Evolutionary conservation across 1,140 invertebrate genomes (phyloP).

Genomic region (Anastatus disparis): DNA sequence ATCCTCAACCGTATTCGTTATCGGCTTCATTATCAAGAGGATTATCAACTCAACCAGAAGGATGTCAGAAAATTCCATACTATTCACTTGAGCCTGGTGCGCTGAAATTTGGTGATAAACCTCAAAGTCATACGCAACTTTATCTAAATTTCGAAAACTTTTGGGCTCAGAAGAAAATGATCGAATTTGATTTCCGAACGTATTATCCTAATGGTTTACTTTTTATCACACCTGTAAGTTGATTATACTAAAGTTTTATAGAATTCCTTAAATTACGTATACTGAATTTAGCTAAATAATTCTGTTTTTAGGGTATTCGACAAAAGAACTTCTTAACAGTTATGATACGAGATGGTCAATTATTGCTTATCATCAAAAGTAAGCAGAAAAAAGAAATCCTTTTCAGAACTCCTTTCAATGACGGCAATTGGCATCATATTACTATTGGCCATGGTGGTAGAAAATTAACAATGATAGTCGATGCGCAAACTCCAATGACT

Average conservation of each 20-base stretch:
- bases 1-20: conserved; percentile 52
- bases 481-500: conserved; percentile 71
- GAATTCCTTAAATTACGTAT: too few species aligned
- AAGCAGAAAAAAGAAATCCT: conserved; percentile 73
- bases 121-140: conserved; percentile 79
- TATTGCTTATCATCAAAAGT: conserved; percentile 76
- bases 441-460: conserved; percentile 71
- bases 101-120: conserved; percentile 85
- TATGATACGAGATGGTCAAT: conserved; percentile 76
- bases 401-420: conserved; percentile 74
- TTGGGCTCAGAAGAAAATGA: conserved; percentile 77
- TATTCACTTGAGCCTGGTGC: conserved; percentile 83
- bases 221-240: conserved; percentile 77
- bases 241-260: too few species aligned
- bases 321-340: conserved; percentile 80
- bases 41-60: conserved; percentile 64
- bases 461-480: conserved; percentile 76
- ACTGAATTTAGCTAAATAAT: background rate
- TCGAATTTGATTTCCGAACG: conserved; percentile 87
- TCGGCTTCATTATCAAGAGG: conserved; percentile 60
- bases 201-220: conserved; percentile 87
- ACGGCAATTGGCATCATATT: conserved; percentile 88
- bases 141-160: conserved; percentile 73
- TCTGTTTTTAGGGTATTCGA: conserved; percentile 69
- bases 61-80: conserved; percentile 73